Percentiles rank a stretch among this genome's conserved stretches.
Evolutionary conservation across 2,797 vertebrate species (phyloP).

Genomic region (Rachycentron canadum): DNA sequence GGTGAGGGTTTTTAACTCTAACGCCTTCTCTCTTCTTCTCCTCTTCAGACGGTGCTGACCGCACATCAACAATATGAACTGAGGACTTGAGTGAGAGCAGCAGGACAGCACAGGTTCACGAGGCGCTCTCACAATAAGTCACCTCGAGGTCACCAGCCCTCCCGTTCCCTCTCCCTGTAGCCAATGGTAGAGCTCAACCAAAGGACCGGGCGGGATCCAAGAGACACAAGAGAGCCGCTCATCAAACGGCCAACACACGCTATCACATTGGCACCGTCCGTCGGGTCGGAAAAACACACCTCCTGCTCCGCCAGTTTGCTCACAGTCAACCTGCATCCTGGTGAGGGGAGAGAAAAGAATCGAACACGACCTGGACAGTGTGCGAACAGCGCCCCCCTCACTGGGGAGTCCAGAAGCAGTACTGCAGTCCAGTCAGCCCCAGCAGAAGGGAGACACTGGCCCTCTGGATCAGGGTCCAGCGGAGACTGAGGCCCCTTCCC

Average conservation of each 20-base stretch:
- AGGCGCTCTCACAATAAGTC: conserved; percentile 72
- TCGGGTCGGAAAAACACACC: conserved; percentile 56
- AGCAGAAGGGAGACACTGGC: conserved; percentile 40
- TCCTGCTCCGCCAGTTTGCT: conserved; percentile 61
- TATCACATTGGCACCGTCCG: conserved; percentile 61
- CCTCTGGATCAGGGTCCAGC: conserved; percentile 50
- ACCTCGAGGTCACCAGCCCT: conserved; percentile 71
- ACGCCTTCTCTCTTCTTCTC: conserved; percentile 3
- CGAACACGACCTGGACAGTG: conserved; percentile 38
- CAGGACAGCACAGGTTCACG: conserved; percentile 83
- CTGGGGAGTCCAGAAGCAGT: conserved; percentile 37
- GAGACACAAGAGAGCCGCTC: conserved; percentile 63
- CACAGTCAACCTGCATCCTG: conserved; percentile 41
- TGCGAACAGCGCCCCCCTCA: conserved; percentile 41
- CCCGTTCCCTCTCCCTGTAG: conserved; percentile 68
- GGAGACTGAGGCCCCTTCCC: conserved; percentile 38
- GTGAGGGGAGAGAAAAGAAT: conserved; percentile 42
- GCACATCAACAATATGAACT: conserved; percentile 95
- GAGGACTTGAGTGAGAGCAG: conserved; percentile 82
- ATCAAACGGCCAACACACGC: conserved; percentile 65
- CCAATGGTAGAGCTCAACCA: conserved; percentile 76
- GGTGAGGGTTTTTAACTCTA: neutral
- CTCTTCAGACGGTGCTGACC: conserved; percentile 93
- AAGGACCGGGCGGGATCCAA: conserved; percentile 67
- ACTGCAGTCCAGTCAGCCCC: conserved; percentile 40